phyloP scores from a whole-genome alignment of 92 coral and sea anemone genomes.

The Bergia sp. region DNA sequence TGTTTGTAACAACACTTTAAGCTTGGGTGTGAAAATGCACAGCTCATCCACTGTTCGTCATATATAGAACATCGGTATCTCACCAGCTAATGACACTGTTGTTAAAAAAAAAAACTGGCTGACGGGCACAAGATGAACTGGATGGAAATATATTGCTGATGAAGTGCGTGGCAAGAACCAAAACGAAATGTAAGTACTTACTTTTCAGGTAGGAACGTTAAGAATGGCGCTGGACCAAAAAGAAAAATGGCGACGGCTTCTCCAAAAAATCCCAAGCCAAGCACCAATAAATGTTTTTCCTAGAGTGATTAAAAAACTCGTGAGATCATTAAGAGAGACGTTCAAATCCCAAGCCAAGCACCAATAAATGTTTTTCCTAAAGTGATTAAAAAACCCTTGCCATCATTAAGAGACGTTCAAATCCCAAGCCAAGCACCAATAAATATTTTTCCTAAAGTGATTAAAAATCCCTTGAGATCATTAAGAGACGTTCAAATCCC shows the following conservation, averaged over 20 bases:
- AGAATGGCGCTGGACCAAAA: conserved; percentile 12
- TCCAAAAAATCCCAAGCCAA: neutral
- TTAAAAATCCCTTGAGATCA: too few relatives aligned
- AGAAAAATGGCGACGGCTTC: neutral
- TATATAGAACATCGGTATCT: too few relatives aligned
- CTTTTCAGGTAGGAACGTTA: conserved; percentile 1
- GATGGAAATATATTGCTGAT: too few relatives aligned
- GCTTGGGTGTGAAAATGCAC: too few relatives aligned
- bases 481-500: neutral
- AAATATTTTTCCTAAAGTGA: neutral
- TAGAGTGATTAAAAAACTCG: neutral
- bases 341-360: neutral
- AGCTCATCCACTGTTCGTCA: neutral
- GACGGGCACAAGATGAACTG: too few relatives aligned
- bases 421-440: neutral
- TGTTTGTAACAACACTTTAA: too few relatives aligned
- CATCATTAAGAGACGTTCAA: neutral
- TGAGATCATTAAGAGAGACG: neutral
- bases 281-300: neutral
- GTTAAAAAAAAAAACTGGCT: too few relatives aligned
- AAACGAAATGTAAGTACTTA: neutral
- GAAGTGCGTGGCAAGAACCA: neutral
- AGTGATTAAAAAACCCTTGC: neutral
- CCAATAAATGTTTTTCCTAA: neutral
- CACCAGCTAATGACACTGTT: too few relatives aligned